Conservation (phyloP, 2,113 vertebrate genomes). For the Poeciliopsis retropinna region DNA sequence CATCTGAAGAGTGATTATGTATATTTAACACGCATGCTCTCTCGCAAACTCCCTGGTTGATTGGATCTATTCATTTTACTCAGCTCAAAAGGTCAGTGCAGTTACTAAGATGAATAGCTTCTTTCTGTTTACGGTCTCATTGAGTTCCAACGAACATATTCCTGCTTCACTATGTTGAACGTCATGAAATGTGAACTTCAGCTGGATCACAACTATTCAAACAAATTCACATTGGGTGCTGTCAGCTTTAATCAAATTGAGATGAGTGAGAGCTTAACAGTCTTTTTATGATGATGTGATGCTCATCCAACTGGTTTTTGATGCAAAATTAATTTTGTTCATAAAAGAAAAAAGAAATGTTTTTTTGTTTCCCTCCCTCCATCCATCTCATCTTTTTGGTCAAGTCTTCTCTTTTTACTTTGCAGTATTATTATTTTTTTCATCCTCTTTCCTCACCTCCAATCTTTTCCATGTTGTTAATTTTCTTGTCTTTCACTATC, state of each 20-base stretch:
- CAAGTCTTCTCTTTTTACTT: background rate
- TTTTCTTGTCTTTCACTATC: background rate
- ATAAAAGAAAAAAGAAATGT: slow-evolving; percentile 30
- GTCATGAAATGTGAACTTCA: slow-evolving; percentile 31
- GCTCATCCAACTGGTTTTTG: slow-evolving; percentile 20
- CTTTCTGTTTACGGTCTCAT: slow-evolving; percentile 47
- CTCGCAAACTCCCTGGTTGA: slow-evolving; percentile 26
- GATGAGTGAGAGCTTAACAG: slow-evolving; percentile 7
- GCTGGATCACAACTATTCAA: slow-evolving; percentile 22
- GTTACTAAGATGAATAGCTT: slow-evolving; percentile 46
- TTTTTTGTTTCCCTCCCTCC: slow-evolving; percentile 5
- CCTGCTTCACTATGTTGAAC: slow-evolving; percentile 8
- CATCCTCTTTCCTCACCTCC: background rate
- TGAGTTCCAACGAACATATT: slow-evolving; percentile 36
- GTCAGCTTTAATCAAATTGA: slow-evolving; percentile 24
- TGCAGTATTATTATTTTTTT: background rate
- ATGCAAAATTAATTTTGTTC: slow-evolving; percentile 47
- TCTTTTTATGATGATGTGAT: background rate
- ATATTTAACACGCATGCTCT: slow-evolving; percentile 22
- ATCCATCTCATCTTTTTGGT: background rate
- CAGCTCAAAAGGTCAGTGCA: slow-evolving; percentile 58
- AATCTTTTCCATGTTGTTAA: background rate
- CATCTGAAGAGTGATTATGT: slow-evolving; percentile 33
- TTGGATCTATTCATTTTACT: slow-evolving; percentile 53
- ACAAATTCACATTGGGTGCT: slow-evolving; percentile 17